phyloP scores from a whole-genome alignment of 2,888 invertebrate genomes.

The Trichogramma dendrolimi region DNA sequence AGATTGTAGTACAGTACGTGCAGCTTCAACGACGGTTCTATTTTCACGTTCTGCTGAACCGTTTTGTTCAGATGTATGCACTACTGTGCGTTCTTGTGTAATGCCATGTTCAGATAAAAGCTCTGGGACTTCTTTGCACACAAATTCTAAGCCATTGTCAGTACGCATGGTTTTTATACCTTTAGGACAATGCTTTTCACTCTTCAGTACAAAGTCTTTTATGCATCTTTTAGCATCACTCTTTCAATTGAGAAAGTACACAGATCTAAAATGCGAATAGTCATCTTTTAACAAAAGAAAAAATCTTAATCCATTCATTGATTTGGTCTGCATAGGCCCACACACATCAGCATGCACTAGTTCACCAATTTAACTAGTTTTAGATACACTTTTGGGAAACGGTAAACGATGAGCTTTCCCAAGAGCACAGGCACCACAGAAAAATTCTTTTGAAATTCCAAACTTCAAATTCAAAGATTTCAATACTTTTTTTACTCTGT shows the following conservation, averaged over 20 bases:
- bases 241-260: constrained; percentile 24
- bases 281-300: constrained; percentile 29
- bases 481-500: constrained; percentile 20
- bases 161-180: constrained; percentile 19
- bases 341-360: too few species aligned
- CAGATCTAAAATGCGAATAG: constrained; percentile 3
- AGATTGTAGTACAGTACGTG: constrained; percentile 23
- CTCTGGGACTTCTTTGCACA: constrained; percentile 15
- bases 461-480: constrained; percentile 11
- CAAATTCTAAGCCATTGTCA: constrained; percentile 23
- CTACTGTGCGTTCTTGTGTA: constrained; percentile 9
- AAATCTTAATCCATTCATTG: constrained; percentile 22
- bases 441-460: neutral
- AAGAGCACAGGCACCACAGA: neutral
- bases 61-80: constrained; percentile 18
- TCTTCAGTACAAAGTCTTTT: constrained; percentile 19
- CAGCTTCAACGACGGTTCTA: constrained; percentile 24
- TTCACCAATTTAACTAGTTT: neutral
- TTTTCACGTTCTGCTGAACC: constrained; percentile 24
- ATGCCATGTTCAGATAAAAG: constrained; percentile 8
- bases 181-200: constrained; percentile 16
- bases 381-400: constrained; percentile 8
- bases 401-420: constrained; percentile 18
- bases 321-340: constrained; percentile 8
- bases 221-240: constrained; percentile 17